Conservation (phyloP, 35 echinoderm and acorn worm species). For the Heliocidaris erythrogramma region DNA sequence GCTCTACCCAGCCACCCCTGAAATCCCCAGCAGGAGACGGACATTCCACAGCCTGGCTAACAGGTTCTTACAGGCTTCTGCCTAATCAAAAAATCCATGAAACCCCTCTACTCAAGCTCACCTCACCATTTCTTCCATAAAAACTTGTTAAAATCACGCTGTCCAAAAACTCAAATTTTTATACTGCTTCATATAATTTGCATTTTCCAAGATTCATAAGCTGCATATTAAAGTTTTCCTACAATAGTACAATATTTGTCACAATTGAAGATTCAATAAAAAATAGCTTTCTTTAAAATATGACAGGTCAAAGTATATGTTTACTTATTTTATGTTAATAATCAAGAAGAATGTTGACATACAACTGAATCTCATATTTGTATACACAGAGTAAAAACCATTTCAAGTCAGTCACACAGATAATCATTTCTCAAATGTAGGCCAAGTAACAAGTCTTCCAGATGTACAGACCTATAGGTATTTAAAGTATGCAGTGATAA, state of each 20-base stretch:
- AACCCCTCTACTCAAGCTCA: neutral
- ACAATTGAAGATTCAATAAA: too few relatives aligned
- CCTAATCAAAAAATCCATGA: neutral
- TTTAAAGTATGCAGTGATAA: neutral
- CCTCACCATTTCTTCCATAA: neutral
- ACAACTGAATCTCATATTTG: too few relatives aligned
- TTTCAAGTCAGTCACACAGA: neutral
- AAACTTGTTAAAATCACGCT: neutral
- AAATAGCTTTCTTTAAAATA: too few relatives aligned
- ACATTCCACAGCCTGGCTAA: neutral
- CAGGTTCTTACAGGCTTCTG: neutral
- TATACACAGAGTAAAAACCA: neutral
- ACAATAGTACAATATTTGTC: too few relatives aligned
- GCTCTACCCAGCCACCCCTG: neutral
- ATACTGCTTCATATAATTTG: neutral
- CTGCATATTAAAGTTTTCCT: too few relatives aligned
- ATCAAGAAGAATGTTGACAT: too few relatives aligned
- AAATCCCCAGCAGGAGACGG: neutral
- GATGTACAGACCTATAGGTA: neutral
- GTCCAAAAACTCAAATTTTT: neutral
- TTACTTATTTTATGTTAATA: too few relatives aligned
- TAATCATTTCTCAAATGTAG: neutral
- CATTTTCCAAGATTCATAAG: neutral
- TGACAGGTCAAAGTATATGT: too few relatives aligned
- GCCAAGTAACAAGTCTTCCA: neutral